These are phyloP conservation scores for Ceratitis capitata DNA, from an alignment of 1,140 invertebrate species.

Conservation along the genomic window DNA sequence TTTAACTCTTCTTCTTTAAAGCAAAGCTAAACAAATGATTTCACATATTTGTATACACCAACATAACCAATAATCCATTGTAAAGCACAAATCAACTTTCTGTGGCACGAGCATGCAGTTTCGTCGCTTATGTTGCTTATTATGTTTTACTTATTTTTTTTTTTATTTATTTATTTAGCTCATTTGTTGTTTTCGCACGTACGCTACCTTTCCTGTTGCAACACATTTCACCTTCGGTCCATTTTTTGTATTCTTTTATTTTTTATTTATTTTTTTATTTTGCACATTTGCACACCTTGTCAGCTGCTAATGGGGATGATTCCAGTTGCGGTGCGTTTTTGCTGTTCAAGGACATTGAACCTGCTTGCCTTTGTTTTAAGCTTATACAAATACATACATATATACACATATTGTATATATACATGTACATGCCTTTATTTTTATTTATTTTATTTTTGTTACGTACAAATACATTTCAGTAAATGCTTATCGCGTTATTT, in stretches of 20 bases:
- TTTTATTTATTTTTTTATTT: neutral
- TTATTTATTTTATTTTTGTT: neutral
- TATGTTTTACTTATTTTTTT: neutral
- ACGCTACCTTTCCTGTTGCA: neutral
- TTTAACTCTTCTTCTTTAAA: too few relatives aligned
- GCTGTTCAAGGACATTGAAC: conserved; percentile 28
- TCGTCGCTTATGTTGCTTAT: neutral
- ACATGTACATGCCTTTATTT: neutral
- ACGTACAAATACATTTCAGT: neutral
- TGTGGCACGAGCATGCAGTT: neutral
- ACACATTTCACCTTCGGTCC: conserved; percentile 30
- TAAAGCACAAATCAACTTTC: conserved; percentile 11
- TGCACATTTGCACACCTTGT: neutral
- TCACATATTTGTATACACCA: too few relatives aligned
- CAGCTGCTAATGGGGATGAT: neutral
- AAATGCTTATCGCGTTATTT: neutral
- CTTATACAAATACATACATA: too few relatives aligned
- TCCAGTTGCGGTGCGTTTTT: neutral
- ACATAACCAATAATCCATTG: too few relatives aligned
- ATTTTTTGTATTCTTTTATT: too few relatives aligned
- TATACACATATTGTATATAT: too few relatives aligned
- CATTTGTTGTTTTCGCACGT: neutral
- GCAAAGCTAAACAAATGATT: too few relatives aligned
- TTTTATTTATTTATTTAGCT: neutral
- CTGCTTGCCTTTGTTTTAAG: neutral